These are phyloP conservation scores for Tillus elongatus DNA, from an alignment of 2,888 invertebrate species.

Conservation along the genomic window DNA sequence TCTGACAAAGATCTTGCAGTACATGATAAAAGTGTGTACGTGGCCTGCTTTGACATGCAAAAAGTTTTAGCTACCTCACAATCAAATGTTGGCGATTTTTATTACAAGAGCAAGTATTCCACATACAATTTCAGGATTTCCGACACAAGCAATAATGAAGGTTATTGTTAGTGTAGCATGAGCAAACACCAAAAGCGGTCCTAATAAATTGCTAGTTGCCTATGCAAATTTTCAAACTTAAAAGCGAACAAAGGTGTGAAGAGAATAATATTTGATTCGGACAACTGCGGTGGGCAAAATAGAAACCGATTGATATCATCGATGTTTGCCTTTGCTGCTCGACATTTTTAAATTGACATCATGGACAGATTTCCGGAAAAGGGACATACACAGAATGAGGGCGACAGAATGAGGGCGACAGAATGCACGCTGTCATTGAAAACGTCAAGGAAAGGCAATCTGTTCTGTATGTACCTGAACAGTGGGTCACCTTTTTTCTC, in stretches of 20 bases:
- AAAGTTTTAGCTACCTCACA: conserved; percentile 9
- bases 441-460: conserved; percentile 14
- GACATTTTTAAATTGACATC: conserved; percentile 9
- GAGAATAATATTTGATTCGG: conserved; percentile 13
- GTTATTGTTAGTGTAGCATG: conserved; percentile 10
- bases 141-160: conserved; percentile 5
- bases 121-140: conserved; percentile 10
- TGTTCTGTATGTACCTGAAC: conserved; percentile 15
- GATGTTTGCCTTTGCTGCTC: conserved; percentile 14
- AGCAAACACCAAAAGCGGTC: conserved; percentile 12
- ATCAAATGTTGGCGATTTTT: conserved; percentile 7
- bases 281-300: conserved; percentile 14
- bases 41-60: conserved; percentile 10
- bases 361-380: conserved; percentile 14
- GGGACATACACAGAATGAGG: conserved; percentile 18
- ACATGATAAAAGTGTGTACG: conserved; percentile 1
- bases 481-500: conserved; percentile 16
- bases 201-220: conserved; percentile 17
- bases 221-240: conserved; percentile 11
- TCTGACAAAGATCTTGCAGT: conserved; percentile 2
- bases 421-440: conserved; percentile 17
- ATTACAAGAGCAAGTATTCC: conserved; percentile 9
- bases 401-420: too few species aligned
- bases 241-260: conserved; percentile 12
- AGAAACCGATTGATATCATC: conserved; percentile 16